A percentile compares a stretch with the other conserved stretches of the same genome.
Evolutionary conservation across 2,797 vertebrate genomes (phyloP).

Genomic region (Falco peregrinus): DNA sequence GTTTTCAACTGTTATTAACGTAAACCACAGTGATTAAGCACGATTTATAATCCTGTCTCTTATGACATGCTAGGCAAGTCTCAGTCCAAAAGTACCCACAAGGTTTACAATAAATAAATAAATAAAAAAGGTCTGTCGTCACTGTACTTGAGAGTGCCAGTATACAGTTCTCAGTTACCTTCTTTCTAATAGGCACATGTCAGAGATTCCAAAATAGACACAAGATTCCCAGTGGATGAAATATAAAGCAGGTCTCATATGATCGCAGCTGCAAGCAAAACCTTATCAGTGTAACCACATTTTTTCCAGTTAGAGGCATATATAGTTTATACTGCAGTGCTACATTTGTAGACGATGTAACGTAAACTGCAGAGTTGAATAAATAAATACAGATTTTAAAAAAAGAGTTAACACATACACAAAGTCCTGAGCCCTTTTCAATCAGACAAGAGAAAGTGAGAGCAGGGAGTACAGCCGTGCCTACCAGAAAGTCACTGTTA

Average conservation of each 20-base stretch:
- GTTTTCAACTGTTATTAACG: conserved; percentile 1
- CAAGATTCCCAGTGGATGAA: not conserved
- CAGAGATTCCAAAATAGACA: conserved; percentile 30
- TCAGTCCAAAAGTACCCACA: not conserved
- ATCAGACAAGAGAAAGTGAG: not conserved
- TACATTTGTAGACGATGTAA: not conserved
- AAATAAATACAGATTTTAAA: not conserved
- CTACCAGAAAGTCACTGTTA: not conserved
- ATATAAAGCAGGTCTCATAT: not conserved
- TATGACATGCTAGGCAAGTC: not conserved
- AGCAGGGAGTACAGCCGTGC: not conserved
- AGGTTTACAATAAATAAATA: not conserved
- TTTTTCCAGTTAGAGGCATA: not conserved
- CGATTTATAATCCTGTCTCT: conserved; percentile 14
- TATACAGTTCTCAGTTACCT: not conserved
- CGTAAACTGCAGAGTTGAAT: not conserved
- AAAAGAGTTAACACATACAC: not conserved
- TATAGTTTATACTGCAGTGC: not conserved
- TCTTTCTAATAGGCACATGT: not conserved
- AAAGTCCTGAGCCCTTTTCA: not conserved
- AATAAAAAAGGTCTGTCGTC: not conserved
- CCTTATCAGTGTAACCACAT: not conserved
- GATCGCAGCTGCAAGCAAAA: not conserved
- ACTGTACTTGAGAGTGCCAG: not conserved
- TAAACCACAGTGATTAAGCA: not conserved